Evolutionary conservation across 1,140 invertebrate species (phyloP).

Genomic region (Grapholita molesta): DNA sequence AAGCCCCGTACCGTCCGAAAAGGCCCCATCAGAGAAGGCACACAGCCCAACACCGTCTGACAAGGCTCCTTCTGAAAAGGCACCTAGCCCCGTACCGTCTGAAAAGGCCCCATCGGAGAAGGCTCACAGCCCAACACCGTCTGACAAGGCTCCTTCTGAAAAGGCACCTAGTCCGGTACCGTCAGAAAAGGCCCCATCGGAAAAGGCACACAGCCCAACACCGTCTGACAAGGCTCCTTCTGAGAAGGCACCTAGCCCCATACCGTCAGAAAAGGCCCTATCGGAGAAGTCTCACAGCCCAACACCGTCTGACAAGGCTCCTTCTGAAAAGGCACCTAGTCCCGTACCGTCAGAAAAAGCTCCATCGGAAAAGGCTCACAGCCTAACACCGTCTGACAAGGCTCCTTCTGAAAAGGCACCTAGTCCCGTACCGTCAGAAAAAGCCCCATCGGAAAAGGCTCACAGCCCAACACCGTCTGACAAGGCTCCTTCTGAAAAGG

Average conservation of each 20-base stretch:
- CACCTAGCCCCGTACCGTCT: too few relatives aligned
- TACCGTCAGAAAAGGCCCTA: conserved; percentile 3
- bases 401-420: not conserved
- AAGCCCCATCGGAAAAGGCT: not conserved
- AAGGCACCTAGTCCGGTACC: not conserved
- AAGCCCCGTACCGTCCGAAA: conserved; percentile 17
- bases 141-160: not conserved
- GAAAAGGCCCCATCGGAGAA: too few relatives aligned
- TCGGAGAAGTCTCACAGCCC: too few relatives aligned
- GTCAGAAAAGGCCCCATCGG: not conserved
- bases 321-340: not conserved
- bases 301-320: not conserved
- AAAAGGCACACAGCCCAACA: not conserved
- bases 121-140: too few relatives aligned
- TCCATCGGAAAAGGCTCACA: not conserved
- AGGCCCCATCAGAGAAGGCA: too few relatives aligned
- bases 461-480: not conserved
- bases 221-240: not conserved
- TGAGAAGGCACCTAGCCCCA: not conserved
- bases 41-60: too few relatives aligned
- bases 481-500: not conserved
- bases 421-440: not conserved
- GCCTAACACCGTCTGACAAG: not conserved
- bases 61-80: too few relatives aligned
- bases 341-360: not conserved